Base-by-base conservation (phyloP, 2,797 vertebrate species). In the Alosa sapidissima region DNA sequence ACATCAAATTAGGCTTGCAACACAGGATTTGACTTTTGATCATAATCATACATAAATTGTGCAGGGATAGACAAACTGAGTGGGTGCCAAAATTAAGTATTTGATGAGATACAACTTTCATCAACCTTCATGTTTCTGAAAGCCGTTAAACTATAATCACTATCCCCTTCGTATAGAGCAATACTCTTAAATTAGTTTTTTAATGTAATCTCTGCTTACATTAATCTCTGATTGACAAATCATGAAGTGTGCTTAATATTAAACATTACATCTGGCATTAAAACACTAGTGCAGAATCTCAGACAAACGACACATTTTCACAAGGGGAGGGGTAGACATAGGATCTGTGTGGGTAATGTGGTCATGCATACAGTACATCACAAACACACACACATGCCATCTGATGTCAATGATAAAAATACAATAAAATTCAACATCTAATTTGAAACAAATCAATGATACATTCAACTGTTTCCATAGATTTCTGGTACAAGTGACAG, bases 391-490 rank as follows among this genome's bases (percentile, higher is more conserved):
- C n/a, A 65, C 60, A 68, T 24, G 49, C 60, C 68, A 75, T 49
- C n/a, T 28, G n/a, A 75, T 41, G 24, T 68, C 62, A 47, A 47
- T n/a, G 47, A 33, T 65, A 81, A 83, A 60, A 81, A n/a, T 82
- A 24, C 24, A 81, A 88, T 86, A 51, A 84, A 84, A 49, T 9
- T 49, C 41, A 58, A 81, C 52, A 75, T 85, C 33, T 87, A 86
- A 24, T 88, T 24, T 86, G 84, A 52, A 51, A 19, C 14, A 33
- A 88, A 88, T 41, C 36, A 75, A 45, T 28, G 89, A 87, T 92
- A 94, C 92, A 93, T 92, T 93, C 90, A 82, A 91, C 90, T 87
- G 88, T 88, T 92, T 91, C 60, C 24, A 54, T 81, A 54, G 58
- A n/a, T 88, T 85, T 88, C 83, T 83, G 84, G 60, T 49, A 89